Evolutionary conservation across 2,888 invertebrate genomes (phyloP).

Genomic region (Ophioninae sp.): DNA sequence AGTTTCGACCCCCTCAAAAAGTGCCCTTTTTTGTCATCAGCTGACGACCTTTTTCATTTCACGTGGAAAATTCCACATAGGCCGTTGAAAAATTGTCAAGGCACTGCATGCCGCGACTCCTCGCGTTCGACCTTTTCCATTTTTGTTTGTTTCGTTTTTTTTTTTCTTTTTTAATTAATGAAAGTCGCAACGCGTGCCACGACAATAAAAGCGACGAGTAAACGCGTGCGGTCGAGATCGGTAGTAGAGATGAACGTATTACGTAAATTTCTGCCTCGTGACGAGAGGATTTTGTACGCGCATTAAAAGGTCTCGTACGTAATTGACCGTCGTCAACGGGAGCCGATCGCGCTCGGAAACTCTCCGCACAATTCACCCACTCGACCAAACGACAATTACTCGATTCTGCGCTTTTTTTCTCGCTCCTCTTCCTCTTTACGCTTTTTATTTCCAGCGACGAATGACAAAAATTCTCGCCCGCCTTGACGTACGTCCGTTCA

Average conservation of each 20-base stretch:
- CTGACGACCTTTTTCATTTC: neutral
- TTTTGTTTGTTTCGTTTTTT: neutral
- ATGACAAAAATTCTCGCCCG: neutral
- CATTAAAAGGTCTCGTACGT: conserved; percentile 47
- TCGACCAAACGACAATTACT: neutral
- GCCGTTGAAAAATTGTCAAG: conserved; percentile 40
- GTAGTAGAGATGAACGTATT: conserved; percentile 14
- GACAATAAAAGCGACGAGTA: neutral
- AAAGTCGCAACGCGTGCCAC: conserved; percentile 8
- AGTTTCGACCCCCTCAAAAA: neutral
- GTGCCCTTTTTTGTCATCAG: conserved; percentile 16
- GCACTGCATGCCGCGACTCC: conserved; percentile 11
- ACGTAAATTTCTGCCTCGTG: conserved; percentile 47
- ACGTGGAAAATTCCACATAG: neutral
- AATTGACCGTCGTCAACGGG: conserved; percentile 49
- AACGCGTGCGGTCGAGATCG: neutral
- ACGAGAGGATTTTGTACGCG: conserved; percentile 33
- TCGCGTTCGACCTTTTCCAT: neutral
- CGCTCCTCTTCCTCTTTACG: neutral
- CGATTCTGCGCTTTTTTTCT: neutral
- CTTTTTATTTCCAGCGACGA: neutral
- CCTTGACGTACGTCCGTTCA: neutral
- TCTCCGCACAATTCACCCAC: conserved; percentile 28
- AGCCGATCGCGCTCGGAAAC: conserved; percentile 16
- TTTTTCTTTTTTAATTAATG: neutral